Evolutionary conservation across 2,888 invertebrate genomes (phyloP).

Genomic region (Oscheius sp.): DNA sequence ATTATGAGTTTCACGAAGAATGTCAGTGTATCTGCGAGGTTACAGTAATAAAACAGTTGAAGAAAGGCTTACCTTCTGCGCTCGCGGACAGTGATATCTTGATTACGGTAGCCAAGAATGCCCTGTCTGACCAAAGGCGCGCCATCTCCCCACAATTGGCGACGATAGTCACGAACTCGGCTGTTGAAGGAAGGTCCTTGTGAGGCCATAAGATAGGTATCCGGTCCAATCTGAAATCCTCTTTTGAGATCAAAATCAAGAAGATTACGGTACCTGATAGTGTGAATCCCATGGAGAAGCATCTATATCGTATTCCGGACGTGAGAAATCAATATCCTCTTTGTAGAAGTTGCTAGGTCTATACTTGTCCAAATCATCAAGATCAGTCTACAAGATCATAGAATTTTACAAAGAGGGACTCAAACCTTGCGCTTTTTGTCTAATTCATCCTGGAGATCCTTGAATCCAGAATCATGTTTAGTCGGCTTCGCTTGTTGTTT

Average conservation of each 20-base stretch:
- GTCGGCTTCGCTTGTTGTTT: constrained; percentile 44
- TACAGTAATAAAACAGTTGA: too few relatives aligned
- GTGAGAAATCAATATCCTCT: constrained; percentile 49
- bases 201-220: constrained; percentile 91
- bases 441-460: constrained; percentile 57
- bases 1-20: constrained; percentile 49
- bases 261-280: constrained; percentile 51
- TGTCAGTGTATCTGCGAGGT: constrained; percentile 59
- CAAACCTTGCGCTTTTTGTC: constrained; percentile 58
- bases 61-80: constrained; percentile 51
- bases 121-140: constrained; percentile 63
- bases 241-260: not conserved
- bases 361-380: constrained; percentile 53
- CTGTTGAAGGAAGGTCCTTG: constrained; percentile 92
- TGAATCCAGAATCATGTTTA: constrained; percentile 48
- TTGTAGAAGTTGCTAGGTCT: constrained; percentile 63
- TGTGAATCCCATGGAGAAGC: constrained; percentile 75
- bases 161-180: constrained; percentile 69
- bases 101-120: constrained; percentile 64
- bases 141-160: constrained; percentile 65
- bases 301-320: constrained; percentile 63
- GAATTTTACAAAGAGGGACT: too few relatives aligned
- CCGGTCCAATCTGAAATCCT: constrained; percentile 85
- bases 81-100: constrained; percentile 69
- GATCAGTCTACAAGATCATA: too few relatives aligned